Evolutionary conservation across 2,797 vertebrate genomes (phyloP), one percentile per base, ranked within the genome.

Genomic region (Hoplostethus atlanticus): DNA sequence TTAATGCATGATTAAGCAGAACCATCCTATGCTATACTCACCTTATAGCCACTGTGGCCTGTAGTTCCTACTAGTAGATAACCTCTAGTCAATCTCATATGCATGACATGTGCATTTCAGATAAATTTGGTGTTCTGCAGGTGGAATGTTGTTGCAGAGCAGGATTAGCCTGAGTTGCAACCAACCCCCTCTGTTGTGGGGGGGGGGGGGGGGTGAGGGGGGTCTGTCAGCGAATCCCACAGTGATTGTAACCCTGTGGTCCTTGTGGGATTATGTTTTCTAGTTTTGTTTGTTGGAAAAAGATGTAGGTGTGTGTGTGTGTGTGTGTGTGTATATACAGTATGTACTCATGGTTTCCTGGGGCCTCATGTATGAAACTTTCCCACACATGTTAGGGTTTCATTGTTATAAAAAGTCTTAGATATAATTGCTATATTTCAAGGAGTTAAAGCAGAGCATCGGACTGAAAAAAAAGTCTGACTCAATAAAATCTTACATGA

Each of bases 141-240:
- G 8, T 57, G 58, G 64, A 69, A 68, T 73, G 60, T 17, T 34
- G 25, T 73, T 64, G 57, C 46, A 44, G 59, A 71, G 59, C 12
- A 50, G 70, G 76, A 77, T 77, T 80, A 75, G 48, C 72, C 55
- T 64, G 55, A 67, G 64, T 57, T 38, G 30, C 50, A 46, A 46
- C 34, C 16, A 50, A 54, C 38, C 57, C 73, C 71, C 44, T 40
- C 66, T 30, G 56, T 67, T 67, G 16, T 44, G 56, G 30, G 36
- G 46, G 38, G 73, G 76, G 25, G 48, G 59, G n/a, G 71, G 71
- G 74, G 62, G 64, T 25, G 51, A 0, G 38, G 12, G 42, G 42
- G 42, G 12, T 13, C 12, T 44, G 42, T 13, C 30, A 34, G 28
- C 34, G 25, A 21, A 36, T 38, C 31, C 13, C 31, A 52, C n/a